Percentiles rank a stretch among this genome's conserved stretches.
These are phyloP conservation scores for Cheilosia grossa DNA, from an alignment of 2,888 invertebrate species.

Conservation along the genomic window DNA sequence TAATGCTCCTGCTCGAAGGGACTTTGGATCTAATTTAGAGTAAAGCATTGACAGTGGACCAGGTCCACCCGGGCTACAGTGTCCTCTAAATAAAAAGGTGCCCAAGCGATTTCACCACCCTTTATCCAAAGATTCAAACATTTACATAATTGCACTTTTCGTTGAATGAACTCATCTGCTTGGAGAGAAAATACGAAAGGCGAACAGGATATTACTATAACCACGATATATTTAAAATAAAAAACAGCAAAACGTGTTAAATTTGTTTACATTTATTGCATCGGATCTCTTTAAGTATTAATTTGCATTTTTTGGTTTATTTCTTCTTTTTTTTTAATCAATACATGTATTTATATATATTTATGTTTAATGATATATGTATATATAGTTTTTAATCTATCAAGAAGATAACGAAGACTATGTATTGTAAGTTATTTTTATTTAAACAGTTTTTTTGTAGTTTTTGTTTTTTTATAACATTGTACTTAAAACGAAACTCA, in stretches of 20 bases:
- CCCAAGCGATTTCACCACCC: too few species aligned
- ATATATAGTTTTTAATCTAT: constrained; percentile 70
- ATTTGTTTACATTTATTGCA: constrained; percentile 73
- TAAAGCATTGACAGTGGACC: too few species aligned
- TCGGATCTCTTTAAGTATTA: constrained; percentile 68
- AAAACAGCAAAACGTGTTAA: constrained; percentile 31
- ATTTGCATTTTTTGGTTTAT: constrained; percentile 58
- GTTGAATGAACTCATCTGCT: too few species aligned
- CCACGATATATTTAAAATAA: not conserved
- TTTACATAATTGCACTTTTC: too few species aligned
- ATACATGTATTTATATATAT: constrained; percentile 59
- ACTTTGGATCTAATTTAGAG: too few species aligned
- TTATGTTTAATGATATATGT: constrained; percentile 68
- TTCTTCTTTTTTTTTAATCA: constrained; percentile 58
- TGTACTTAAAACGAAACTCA: constrained; percentile 52
- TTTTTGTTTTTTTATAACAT: constrained; percentile 43
- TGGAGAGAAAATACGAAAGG: too few species aligned
- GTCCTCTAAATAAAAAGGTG: too few species aligned
- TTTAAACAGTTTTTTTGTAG: constrained; percentile 54
- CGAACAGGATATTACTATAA: too few species aligned
- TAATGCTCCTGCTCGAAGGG: too few species aligned
- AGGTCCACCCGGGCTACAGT: too few species aligned
- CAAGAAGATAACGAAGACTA: constrained; percentile 75
- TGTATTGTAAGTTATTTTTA: constrained; percentile 59
- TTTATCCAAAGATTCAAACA: too few species aligned